These are phyloP conservation scores for Allophyes oxyacanthae DNA, from an alignment of 2,888 invertebrate species.

Conservation along the genomic window DNA sequence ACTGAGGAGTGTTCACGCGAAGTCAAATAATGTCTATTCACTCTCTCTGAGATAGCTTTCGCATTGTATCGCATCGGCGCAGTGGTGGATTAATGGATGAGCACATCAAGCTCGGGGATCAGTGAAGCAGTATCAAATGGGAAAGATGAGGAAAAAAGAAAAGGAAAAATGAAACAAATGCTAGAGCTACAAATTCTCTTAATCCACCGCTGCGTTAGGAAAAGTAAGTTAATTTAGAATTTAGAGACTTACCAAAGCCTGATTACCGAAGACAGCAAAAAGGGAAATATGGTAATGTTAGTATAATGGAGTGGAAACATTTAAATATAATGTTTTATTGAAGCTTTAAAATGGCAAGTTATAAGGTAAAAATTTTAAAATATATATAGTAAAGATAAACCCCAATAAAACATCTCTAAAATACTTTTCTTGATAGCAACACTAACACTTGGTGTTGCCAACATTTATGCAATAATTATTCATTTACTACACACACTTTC, in stretches of 20 bases:
- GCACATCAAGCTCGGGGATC: slow-evolving; percentile 4
- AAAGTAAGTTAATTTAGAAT: slow-evolving; percentile 61
- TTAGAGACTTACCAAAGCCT: slow-evolving; percentile 86
- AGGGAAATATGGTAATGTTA: slow-evolving; percentile 66
- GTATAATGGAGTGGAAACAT: slow-evolving; percentile 47
- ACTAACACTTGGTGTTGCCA: slow-evolving; percentile 25
- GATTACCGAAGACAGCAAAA: slow-evolving; percentile 75
- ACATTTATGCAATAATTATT: slow-evolving; percentile 4
- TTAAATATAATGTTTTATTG: slow-evolving; percentile 29
- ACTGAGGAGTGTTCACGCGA: no score
- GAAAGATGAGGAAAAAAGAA: neutral
- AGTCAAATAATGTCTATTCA: no score
- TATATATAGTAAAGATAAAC: slow-evolving; percentile 5
- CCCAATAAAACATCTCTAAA: slow-evolving; percentile 32
- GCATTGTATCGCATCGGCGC: slow-evolving; percentile 4
- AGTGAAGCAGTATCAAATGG: no score
- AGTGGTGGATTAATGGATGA: slow-evolving; percentile 27
- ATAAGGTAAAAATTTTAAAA: neutral
- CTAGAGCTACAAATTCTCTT: neutral
- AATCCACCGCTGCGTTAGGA: slow-evolving; percentile 39
- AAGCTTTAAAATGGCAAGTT: slow-evolving; percentile 13
- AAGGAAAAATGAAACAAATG: neutral
- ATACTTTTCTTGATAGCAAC: slow-evolving; percentile 29
- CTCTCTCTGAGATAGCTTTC: no score
- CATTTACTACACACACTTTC: neutral